Conservation (phyloP, 2,888 invertebrate species). For the Listrodromus nycthemerus region DNA sequence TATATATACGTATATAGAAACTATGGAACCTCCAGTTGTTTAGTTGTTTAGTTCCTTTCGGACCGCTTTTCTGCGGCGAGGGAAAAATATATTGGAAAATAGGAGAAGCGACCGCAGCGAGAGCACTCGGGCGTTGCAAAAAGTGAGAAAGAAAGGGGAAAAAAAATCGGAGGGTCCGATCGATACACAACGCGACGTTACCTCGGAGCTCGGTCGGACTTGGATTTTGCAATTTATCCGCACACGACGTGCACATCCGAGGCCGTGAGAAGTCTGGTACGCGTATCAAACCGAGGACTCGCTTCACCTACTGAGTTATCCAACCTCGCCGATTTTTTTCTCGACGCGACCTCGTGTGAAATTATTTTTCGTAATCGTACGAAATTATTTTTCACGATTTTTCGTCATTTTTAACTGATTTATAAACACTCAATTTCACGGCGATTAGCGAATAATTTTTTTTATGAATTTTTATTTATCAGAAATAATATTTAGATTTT, state of each 20-base stretch:
- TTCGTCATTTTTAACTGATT: background rate
- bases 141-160: constrained; percentile 44
- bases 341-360: background rate
- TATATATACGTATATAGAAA: background rate
- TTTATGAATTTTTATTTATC: no score
- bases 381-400: background rate
- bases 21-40: constrained; percentile 11
- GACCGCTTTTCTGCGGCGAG: constrained; percentile 12
- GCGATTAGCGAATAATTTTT: no score
- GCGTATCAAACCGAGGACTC: constrained; percentile 29
- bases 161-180: constrained; percentile 56
- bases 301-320: constrained; percentile 4
- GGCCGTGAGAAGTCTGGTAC: constrained; percentile 23
- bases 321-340: constrained; percentile 12
- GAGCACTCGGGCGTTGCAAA: constrained; percentile 35
- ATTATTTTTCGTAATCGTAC: constrained; percentile 4
- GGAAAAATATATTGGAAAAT: constrained; percentile 52
- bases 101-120: constrained; percentile 25
- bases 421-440: background rate
- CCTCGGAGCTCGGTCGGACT: constrained; percentile 36
- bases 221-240: constrained; percentile 66
- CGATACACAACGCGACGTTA: constrained; percentile 51
- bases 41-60: constrained; percentile 17
- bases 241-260: constrained; percentile 23
- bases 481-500: background rate